Evolutionary conservation across 2,797 vertebrate genomes (phyloP), one percentile per base, ranked within the genome.

Genomic region (Megalops cyprinoides): DNA sequence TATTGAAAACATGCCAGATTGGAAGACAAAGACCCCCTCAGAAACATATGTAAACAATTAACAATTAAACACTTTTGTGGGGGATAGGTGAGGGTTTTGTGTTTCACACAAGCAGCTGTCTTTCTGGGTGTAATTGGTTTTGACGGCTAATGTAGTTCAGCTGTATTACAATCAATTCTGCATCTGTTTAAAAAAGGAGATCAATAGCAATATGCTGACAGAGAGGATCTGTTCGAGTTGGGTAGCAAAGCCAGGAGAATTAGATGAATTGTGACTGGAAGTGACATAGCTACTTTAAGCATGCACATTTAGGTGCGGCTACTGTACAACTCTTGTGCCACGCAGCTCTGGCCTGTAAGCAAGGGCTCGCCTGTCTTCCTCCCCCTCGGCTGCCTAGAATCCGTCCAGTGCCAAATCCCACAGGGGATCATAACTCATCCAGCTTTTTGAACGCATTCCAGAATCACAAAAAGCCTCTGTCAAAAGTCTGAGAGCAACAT

Each of bases 381-480:
- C n/a, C n/a, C n/a, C n/a, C n/a, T n/a, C n/a, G n/a, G 6, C 2
- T 60, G 69, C 62, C 23, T 31, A 28, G 42, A 39, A 34, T 74
- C 53, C 73, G 78, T 60, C 44, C 46, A 12, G 23, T 10, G 51
- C 18, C 31, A 31, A 73, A 28, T 74, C 69, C 56, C 34, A 28
- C 34, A 53, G 28, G 56, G 58, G 77, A 71, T 82, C 74, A 46
- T 69, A 44, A 82, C n/a, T 80, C 51, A 77, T 48, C 28, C 23
- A 8, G 31, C 44, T 42, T 58, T n/a, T 25, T 46, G 28, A 79
- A 67, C 14, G n/a, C 49, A 76, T 79, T 76, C 77, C 78, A 79
- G 23, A 67, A 37, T 75, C 56, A 42, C 77, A 55, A 48, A n/a
- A 58, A 74, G 25, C 12, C 39, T 0, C 71, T 80, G 78, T 76